Percentiles rank a stretch among this genome's conserved stretches.
Conservation (phyloP, 2,888 invertebrate species). For the Dione vanillae region DNA sequence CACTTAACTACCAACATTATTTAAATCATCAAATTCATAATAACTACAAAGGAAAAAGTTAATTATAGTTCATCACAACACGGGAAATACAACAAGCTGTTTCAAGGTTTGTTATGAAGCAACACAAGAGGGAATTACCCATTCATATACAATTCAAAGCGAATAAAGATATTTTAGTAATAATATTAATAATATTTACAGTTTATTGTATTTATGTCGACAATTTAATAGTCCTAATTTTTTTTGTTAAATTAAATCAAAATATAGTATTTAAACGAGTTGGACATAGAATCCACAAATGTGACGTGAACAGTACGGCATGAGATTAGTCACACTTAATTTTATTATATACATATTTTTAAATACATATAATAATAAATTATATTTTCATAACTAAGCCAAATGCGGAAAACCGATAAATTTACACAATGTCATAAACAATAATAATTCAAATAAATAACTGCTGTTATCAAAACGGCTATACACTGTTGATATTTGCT, state of each 20-base stretch:
- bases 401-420: neutral
- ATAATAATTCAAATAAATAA: neutral
- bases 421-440: neutral
- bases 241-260: too few species aligned
- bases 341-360: neutral
- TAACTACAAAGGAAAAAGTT: neutral
- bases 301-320: too few species aligned
- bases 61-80: constrained; percentile 9
- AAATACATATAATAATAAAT: neutral
- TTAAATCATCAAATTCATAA: neutral
- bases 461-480: neutral
- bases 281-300: too few species aligned
- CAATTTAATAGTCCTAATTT: too few species aligned
- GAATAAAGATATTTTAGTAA: too few species aligned
- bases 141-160: neutral
- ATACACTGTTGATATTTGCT: neutral
- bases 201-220: too few species aligned
- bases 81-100: constrained; percentile 23
- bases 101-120: constrained; percentile 25
- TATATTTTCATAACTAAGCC: neutral
- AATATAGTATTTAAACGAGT: neutral
- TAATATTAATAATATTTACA: too few species aligned
- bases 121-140: constrained; percentile 29
- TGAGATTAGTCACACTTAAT: too few species aligned
- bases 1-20: neutral